Evolutionary conservation across 2,888 invertebrate genomes (phyloP).

Genomic region (Leptinotarsa rubiginosa): DNA sequence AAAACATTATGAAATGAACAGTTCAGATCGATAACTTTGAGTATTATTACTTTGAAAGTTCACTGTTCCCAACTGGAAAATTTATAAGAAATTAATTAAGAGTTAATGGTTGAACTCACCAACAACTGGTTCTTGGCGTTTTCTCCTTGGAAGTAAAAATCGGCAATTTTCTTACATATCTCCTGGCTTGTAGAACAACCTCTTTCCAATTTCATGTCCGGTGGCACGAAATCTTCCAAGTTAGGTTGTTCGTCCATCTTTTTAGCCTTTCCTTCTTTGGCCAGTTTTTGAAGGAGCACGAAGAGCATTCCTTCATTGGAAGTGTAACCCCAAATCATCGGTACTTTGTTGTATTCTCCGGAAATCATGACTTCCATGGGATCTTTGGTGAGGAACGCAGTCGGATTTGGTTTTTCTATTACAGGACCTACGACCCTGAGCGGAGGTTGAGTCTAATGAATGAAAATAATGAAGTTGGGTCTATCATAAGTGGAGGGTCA

Average conservation of each 20-base stretch:
- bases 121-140: conserved; percentile 18
- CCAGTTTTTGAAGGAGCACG: neutral
- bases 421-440: conserved; percentile 30
- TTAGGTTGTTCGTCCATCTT: neutral
- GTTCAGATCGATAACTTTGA: no score
- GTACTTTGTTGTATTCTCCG: conserved; percentile 50
- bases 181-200: neutral
- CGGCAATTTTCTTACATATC: neutral
- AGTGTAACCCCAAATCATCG: conserved; percentile 43
- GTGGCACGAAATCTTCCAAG: conserved; percentile 20
- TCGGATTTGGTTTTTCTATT: conserved; percentile 34
- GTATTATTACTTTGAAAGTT: no score
- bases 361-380: conserved; percentile 43
- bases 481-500: neutral
- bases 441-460: neutral
- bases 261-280: neutral
- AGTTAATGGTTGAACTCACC: neutral
- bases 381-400: conserved; percentile 42
- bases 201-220: conserved; percentile 18
- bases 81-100: no score
- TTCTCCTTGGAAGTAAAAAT: conserved; percentile 20
- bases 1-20: no score
- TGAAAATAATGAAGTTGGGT: no score
- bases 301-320: conserved; percentile 26
- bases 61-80: no score